A percentile compares a stretch with the other conserved stretches of the same genome.
Conservation (phyloP, 2,113 vertebrate genomes). For the Nestor notabilis region DNA sequence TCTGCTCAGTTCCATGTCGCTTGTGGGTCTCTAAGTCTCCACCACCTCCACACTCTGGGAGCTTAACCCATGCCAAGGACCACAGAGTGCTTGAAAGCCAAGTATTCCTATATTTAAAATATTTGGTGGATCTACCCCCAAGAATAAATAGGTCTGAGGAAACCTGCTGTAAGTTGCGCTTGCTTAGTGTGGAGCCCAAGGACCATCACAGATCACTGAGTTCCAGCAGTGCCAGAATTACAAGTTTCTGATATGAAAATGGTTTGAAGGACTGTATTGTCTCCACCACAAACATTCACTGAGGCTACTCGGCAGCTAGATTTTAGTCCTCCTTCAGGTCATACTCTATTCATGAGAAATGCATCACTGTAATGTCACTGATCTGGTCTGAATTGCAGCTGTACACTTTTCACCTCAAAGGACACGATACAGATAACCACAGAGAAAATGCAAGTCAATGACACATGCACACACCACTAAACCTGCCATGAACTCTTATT, state of each 20-base stretch:
- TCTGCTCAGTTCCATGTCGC: neutral
- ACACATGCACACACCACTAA: neutral
- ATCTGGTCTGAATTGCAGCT: neutral
- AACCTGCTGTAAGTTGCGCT: neutral
- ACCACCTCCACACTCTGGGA: neutral
- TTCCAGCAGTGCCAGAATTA: neutral
- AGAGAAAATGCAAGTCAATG: neutral
- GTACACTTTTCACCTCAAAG: neutral
- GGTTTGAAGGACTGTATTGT: neutral
- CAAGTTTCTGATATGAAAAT: neutral
- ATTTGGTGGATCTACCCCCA: neutral
- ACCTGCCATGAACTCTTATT: neutral
- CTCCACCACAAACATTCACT: neutral
- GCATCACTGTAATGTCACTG: neutral
- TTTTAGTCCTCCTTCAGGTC: neutral
- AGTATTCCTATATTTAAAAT: neutral
- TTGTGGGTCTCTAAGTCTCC: neutral
- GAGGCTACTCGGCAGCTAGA: neutral
- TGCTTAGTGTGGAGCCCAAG: neutral
- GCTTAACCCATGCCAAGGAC: neutral
- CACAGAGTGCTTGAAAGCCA: neutral
- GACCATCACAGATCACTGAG: neutral
- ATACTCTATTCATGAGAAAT: neutral
- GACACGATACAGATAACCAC: neutral
- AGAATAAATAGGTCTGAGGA: neutral